Percentiles rank a stretch among this genome's conserved stretches.
These are phyloP conservation scores for Etheostoma nigrum DNA, from an alignment of 2,797 vertebrate genomes.

Conservation along the genomic window DNA sequence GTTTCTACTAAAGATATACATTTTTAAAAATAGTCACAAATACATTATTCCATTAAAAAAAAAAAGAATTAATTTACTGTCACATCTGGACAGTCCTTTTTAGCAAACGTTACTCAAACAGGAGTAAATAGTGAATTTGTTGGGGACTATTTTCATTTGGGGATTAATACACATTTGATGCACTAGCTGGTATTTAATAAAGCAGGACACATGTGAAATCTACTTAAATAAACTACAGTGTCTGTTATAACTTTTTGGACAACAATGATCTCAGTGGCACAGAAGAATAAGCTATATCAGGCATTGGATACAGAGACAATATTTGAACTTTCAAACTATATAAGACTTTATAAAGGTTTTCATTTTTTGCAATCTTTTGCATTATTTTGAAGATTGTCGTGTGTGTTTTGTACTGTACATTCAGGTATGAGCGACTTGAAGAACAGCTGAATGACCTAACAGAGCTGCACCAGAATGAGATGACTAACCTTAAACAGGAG, in stretches of 20 bases:
- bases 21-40: neutral
- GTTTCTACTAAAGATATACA: neutral
- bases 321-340: neutral
- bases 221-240: neutral
- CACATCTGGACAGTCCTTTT: neutral
- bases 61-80: neutral
- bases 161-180: neutral
- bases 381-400: neutral
- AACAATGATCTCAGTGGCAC: neutral
- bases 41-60: neutral
- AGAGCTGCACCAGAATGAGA: constrained; percentile 98
- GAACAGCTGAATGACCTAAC: constrained; percentile 98
- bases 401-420: constrained; percentile 14
- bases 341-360: neutral
- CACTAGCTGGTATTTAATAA: neutral
- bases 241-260: too few relatives aligned
- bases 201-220: neutral
- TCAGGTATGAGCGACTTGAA: constrained; percentile 95
- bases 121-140: neutral
- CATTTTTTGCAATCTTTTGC: neutral
- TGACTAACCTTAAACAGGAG: constrained; percentile 99
- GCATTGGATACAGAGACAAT: neutral
- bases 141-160: neutral
- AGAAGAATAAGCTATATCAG: neutral
- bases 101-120: neutral